A percentile compares a stretch with the other conserved stretches of the same genome.
These are phyloP conservation scores for Cheilosia impressa DNA, from an alignment of 2,888 invertebrate genomes.

Conservation along the genomic window DNA sequence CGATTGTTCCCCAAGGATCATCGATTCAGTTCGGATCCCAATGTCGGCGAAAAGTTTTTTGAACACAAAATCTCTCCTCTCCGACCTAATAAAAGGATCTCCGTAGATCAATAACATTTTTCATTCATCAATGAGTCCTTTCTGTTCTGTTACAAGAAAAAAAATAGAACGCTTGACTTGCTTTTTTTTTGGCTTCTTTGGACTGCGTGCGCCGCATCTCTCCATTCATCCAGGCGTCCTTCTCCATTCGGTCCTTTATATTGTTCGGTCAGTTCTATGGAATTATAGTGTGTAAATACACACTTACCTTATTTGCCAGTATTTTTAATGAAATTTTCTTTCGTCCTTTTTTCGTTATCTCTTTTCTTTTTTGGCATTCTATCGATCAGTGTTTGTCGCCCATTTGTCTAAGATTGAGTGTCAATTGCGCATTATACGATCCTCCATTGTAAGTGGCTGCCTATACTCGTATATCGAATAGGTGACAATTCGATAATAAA, in stretches of 20 bases:
- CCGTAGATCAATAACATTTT: constrained; percentile 67
- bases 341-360: constrained; percentile 34
- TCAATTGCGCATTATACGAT: constrained; percentile 68
- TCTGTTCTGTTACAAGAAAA: constrained; percentile 12
- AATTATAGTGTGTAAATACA: constrained; percentile 73
- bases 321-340: constrained; percentile 57
- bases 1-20: constrained; percentile 52
- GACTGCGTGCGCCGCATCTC: constrained; percentile 64
- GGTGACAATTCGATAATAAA: constrained; percentile 73
- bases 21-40: not conserved
- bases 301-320: constrained; percentile 62
- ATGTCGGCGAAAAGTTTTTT: constrained; percentile 48
- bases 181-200: constrained; percentile 26
- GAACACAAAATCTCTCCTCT: constrained; percentile 11
- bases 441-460: constrained; percentile 55
- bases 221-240: constrained; percentile 52
- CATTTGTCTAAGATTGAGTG: constrained; percentile 72
- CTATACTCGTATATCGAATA: constrained; percentile 18
- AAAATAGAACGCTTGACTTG: constrained; percentile 56
- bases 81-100: constrained; percentile 62
- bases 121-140: constrained; percentile 67
- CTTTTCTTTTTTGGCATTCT: constrained; percentile 3
- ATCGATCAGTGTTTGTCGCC: constrained; percentile 71
- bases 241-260: constrained; percentile 13
- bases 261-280: constrained; percentile 67